phyloP scores from a whole-genome alignment of 2,797 vertebrate species.

The Acipenser oxyrinchus region DNA sequence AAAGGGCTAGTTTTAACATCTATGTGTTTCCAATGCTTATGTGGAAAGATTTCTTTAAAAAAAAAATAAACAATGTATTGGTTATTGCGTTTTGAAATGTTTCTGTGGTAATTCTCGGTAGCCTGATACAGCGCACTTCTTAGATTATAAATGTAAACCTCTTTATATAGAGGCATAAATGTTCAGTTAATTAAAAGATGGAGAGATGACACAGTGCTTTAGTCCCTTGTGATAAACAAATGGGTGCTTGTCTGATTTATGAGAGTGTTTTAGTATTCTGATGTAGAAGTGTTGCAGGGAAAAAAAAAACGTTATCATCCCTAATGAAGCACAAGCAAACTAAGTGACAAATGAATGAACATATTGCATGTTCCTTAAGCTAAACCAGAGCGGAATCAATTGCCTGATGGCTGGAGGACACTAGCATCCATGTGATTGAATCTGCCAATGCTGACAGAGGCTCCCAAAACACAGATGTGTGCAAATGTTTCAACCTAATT shows the following conservation, averaged over 20 bases:
- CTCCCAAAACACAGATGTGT: conserved; percentile 34
- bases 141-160: too few relatives aligned
- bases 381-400: conserved; percentile 64
- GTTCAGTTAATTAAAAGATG: background rate
- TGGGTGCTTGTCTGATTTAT: conserved; percentile 1
- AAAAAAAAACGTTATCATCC: conserved; percentile 26
- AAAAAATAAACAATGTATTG: conserved; percentile 17
- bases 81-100: background rate
- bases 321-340: conserved; percentile 48
- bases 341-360: conserved; percentile 46
- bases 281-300: background rate
- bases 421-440: conserved; percentile 47
- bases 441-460: conserved; percentile 42
- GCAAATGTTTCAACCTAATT: conserved; percentile 53
- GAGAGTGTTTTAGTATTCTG: background rate
- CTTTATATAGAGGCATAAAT: too few relatives aligned
- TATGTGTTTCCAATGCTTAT: background rate
- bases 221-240: background rate
- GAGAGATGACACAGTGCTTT: conserved; percentile 1
- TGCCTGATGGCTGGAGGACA: conserved; percentile 63
- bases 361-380: conserved; percentile 46
- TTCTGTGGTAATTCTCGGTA: background rate
- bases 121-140: too few relatives aligned
- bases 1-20: too few relatives aligned
- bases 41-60: conserved; percentile 11